phyloP scores from a whole-genome alignment of 2,888 invertebrate genomes.

The Yponomeuta plumbellus region DNA sequence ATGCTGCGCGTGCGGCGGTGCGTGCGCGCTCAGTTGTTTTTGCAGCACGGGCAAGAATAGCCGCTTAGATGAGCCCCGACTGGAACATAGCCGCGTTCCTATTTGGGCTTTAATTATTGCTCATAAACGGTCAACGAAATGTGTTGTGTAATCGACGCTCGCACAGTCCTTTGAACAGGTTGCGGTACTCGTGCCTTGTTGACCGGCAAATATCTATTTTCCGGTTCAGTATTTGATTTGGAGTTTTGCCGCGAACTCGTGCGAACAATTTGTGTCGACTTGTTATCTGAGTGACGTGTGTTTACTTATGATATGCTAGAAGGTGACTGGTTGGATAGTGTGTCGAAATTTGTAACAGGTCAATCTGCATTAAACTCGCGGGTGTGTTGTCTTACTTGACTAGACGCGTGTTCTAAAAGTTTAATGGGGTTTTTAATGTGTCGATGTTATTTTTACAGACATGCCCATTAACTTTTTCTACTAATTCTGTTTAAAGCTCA shows the following conservation, averaged over 20 bases:
- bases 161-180: constrained; percentile 39
- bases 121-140: constrained; percentile 44
- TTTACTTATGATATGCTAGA: constrained; percentile 40
- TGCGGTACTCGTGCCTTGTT: constrained; percentile 35
- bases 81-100: constrained; percentile 19
- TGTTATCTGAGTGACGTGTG: constrained; percentile 37
- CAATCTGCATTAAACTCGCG: constrained; percentile 25
- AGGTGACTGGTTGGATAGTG: constrained; percentile 36
- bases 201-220: constrained; percentile 38
- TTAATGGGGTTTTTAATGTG: constrained; percentile 17
- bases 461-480: not conserved
- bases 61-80: constrained; percentile 52
- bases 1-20: constrained; percentile 53
- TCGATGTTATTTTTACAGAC: constrained; percentile 13
- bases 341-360: constrained; percentile 30
- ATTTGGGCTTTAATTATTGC: constrained; percentile 37
- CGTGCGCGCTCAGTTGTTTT: constrained; percentile 66
- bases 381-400: constrained; percentile 22
- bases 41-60: constrained; percentile 67
- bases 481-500: constrained; percentile 19
- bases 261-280: constrained; percentile 35
- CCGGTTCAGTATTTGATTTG: constrained; percentile 39
- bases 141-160: constrained; percentile 47
- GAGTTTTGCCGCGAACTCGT: constrained; percentile 40
- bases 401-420: constrained; percentile 15